Conservation (phyloP, 2,113 vertebrate genomes). For the Charina bottae region DNA sequence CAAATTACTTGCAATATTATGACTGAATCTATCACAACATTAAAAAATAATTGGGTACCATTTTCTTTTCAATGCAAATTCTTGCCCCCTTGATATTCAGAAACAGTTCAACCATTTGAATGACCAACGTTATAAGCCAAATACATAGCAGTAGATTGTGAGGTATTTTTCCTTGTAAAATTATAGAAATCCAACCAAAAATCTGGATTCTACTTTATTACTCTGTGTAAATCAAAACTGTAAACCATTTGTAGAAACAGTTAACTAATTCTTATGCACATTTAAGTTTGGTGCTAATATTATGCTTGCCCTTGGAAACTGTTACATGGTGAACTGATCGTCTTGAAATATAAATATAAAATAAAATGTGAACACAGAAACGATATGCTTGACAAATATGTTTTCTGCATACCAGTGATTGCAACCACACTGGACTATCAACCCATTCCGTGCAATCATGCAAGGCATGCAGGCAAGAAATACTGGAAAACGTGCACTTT, state of each 20-base stretch:
- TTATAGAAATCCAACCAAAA: background rate
- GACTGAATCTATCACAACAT: background rate
- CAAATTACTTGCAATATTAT: background rate
- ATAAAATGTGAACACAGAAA: constrained; percentile 59
- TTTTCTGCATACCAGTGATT: constrained; percentile 59
- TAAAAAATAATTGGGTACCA: background rate
- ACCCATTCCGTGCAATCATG: constrained; percentile 70
- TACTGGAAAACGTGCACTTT: constrained; percentile 47
- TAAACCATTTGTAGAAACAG: constrained; percentile 16
- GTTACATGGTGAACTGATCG: background rate
- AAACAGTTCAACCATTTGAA: background rate
- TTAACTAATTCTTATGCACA: constrained; percentile 29
- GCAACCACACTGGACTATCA: constrained; percentile 43
- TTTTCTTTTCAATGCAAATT: constrained; percentile 21
- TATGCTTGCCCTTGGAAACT: constrained; percentile 19
- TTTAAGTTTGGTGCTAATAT: constrained; percentile 33
- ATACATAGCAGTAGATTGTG: background rate
- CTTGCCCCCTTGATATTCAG: background rate
- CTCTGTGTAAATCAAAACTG: constrained; percentile 17
- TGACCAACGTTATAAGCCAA: background rate
- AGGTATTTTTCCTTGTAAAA: constrained; percentile 17
- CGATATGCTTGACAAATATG: constrained; percentile 55
- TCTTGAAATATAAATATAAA: constrained; percentile 56
- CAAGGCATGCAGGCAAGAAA: constrained; percentile 77
- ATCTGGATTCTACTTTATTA: background rate